Evolutionary conservation across 2,888 invertebrate genomes (phyloP).

Genomic region (Apomyelois bistriatella): DNA sequence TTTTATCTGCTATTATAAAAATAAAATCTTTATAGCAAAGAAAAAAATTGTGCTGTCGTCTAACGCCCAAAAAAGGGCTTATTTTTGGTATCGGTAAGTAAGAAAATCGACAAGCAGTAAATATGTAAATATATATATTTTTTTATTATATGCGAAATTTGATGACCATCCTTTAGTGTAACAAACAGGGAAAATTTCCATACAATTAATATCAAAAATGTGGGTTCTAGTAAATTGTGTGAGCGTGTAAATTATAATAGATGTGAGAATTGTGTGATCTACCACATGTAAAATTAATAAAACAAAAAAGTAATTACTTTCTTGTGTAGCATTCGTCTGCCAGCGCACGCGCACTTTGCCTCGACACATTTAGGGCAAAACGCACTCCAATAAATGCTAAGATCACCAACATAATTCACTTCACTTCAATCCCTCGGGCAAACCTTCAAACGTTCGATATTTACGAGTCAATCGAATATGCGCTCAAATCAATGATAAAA

Average conservation of each 20-base stretch:
- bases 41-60: too few species aligned
- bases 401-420: constrained; percentile 69
- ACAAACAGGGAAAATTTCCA: not conserved
- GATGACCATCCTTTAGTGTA: too few species aligned
- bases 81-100: too few species aligned
- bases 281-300: constrained; percentile 37
- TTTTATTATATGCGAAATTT: too few species aligned
- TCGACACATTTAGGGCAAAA: constrained; percentile 69
- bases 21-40: too few species aligned
- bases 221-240: not conserved
- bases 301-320: constrained; percentile 52
- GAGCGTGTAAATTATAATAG: too few species aligned
- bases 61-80: too few species aligned
- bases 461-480: not conserved
- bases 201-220: not conserved
- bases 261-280: constrained; percentile 15
- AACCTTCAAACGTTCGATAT: constrained; percentile 5
- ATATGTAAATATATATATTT: too few species aligned
- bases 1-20: too few species aligned
- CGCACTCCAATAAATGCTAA: constrained; percentile 70
- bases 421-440: constrained; percentile 23
- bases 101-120: too few species aligned
- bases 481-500: not conserved
- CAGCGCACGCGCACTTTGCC: constrained; percentile 66
- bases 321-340: constrained; percentile 75